Evolutionary conservation across 2,888 invertebrate genomes (phyloP), one percentile per base, ranked within the genome.

Genomic region (Aphidoletes aphidimyza): DNA sequence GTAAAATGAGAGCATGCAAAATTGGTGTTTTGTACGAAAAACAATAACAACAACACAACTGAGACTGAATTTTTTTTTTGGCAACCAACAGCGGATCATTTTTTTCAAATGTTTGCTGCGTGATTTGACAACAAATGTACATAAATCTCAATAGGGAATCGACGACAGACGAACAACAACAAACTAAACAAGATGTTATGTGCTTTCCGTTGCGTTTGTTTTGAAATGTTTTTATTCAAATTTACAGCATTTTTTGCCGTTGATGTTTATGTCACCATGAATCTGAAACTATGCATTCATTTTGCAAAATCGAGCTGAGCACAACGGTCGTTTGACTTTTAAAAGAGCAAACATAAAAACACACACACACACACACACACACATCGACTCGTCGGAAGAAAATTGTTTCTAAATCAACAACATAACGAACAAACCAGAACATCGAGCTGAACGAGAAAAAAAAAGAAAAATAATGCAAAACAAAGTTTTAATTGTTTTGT

Each of bases 401-500:
- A 69, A 69, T 69, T 69, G 69, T 2, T 69, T 69, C 69, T 30
- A 30, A 69, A 69, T 69, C 69, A 69, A 69, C 26, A 69, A 69
- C 30, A 69, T 14, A 69, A 11, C 2, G 9, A 69, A 14, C 26
- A 1, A 54, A 17, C 2, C 17, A 22, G 22, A 26, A 26, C 5
- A 54, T n/a, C 17, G 22, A 22, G 54, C n/a, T 22, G 9, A 54
- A 54, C 3, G 17, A 11, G 17, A 2, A 47, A 9, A 47, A 47
- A 9, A 47, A 14, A 8, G 47, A 47, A 47, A 47, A 54, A 54
- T 22, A 54, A 69, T 69, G 69, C 69, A 69, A 69, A 69, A 69
- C 69, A 69, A 69, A 69, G 69, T 69, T 69, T 69, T 69, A 69
- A 69, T 69, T 69, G 69, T 69, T 69, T 69, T 69, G 69, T 69